A percentile compares a stretch with the other conserved stretches of the same genome.
phyloP scores from a whole-genome alignment of 2,113 vertebrate genomes.

The Microtus richardsoni region DNA sequence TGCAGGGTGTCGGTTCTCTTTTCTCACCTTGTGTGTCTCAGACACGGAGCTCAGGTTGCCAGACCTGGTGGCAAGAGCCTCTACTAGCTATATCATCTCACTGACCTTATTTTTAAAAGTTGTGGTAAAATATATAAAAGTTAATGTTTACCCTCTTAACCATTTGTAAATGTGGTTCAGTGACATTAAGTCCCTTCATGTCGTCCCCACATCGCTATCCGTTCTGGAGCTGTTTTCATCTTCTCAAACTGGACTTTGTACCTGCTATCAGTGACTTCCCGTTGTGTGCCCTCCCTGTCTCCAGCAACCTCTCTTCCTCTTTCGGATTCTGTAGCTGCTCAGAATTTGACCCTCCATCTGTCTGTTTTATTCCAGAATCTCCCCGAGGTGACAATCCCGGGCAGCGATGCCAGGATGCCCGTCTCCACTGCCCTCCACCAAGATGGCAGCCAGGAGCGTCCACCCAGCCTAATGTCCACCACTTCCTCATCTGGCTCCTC shows the following conservation, averaged over 20 bases:
- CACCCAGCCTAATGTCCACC: constrained; percentile 87
- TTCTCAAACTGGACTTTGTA: background rate
- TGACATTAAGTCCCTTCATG: background rate
- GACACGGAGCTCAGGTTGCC: background rate
- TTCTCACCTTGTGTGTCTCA: background rate
- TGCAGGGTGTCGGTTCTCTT: background rate
- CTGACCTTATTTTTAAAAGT: background rate
- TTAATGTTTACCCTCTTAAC: background rate
- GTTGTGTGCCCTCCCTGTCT: background rate
- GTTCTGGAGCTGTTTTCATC: background rate
- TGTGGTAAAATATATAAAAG: background rate
- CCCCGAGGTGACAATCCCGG: constrained; percentile 83
- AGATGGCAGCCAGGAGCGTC: constrained; percentile 87
- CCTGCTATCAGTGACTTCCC: background rate
- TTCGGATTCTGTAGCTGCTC: background rate
- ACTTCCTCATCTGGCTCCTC: constrained; percentile 89
- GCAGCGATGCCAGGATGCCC: constrained; percentile 88
- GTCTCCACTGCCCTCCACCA: constrained; percentile 80
- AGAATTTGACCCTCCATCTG: constrained; percentile 47
- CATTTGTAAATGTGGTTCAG: background rate
- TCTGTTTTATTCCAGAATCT: constrained; percentile 81
- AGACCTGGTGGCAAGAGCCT: background rate
- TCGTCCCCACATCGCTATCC: accelerated
- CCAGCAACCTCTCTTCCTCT: background rate
- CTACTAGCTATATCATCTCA: background rate